phyloP scores from a whole-genome alignment of 2,888 invertebrate genomes.

The Pimpla rufipes region DNA sequence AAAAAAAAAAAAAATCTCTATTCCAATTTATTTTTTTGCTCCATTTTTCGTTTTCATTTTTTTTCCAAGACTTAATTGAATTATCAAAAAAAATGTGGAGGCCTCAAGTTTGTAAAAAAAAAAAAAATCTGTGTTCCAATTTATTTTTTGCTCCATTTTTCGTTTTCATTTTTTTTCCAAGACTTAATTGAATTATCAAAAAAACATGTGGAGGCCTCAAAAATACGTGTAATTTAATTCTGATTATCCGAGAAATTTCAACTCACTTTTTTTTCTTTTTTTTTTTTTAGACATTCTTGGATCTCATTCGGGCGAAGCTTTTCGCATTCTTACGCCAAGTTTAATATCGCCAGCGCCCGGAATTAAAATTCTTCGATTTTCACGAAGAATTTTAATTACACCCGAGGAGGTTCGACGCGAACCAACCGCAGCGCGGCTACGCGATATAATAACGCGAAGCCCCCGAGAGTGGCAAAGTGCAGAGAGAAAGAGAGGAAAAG shows the following conservation, averaged over 20 bases:
- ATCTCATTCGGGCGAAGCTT: neutral
- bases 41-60: neutral
- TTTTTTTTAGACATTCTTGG: neutral
- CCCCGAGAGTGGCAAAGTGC: slow-evolving; percentile 1
- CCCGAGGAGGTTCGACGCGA: neutral
- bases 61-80: no score
- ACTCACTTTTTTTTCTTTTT: neutral
- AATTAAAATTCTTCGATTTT: slow-evolving; percentile 18
- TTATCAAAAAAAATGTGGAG: no score
- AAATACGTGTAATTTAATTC: no score
- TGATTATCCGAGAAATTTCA: neutral
- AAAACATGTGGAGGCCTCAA: no score
- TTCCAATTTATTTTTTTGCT: slow-evolving; percentile 8
- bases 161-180: no score
- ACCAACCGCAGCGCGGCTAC: neutral
- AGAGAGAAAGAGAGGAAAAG: slow-evolving; percentile 16
- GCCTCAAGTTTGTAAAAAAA: no score
- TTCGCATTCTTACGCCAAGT: neutral
- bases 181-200: no score
- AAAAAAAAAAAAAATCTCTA: no score
- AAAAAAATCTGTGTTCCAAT: no score
- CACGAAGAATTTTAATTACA: slow-evolving; percentile 23
- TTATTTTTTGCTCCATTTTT: no score
- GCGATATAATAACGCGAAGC: slow-evolving; percentile 33
- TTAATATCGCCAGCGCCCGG: neutral